Percentiles rank a stretch among this genome's conserved stretches.
phyloP scores from a whole-genome alignment of 1,140 invertebrate species.

The Tetramorium alpestre region DNA sequence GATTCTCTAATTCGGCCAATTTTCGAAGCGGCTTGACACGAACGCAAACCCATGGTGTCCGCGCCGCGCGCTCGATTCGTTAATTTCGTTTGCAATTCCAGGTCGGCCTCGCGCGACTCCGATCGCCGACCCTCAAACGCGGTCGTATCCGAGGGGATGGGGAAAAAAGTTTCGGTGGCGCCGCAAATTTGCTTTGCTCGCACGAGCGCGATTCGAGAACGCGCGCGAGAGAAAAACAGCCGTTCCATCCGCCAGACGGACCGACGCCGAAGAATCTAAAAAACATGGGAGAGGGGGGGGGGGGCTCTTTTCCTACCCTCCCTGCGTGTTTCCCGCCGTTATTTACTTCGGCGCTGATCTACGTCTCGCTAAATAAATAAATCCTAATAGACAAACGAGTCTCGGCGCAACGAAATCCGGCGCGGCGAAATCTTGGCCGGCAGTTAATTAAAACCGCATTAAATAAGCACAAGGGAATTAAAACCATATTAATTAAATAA shows the following conservation, averaged over 20 bases:
- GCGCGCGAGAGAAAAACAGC: slow-evolving; percentile 39
- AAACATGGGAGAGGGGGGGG: neutral
- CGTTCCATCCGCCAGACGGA: slow-evolving; percentile 33
- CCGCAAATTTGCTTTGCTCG: slow-evolving; percentile 59
- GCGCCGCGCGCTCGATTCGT: slow-evolving; percentile 16
- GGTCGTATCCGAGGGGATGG: neutral
- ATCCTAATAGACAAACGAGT: slow-evolving; percentile 2
- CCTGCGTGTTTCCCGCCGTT: slow-evolving; percentile 8
- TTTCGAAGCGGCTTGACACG: slow-evolving; percentile 42
- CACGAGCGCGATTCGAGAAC: slow-evolving; percentile 46
- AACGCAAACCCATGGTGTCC: slow-evolving; percentile 1
- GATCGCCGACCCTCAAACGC: slow-evolving; percentile 32
- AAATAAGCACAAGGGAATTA: slow-evolving; percentile 22
- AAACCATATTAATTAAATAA: slow-evolving; percentile 51
- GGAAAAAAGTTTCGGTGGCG: slow-evolving; percentile 50
- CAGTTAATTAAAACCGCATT: slow-evolving; percentile 46
- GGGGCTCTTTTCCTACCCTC: neutral
- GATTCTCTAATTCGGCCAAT: slow-evolving; percentile 27
- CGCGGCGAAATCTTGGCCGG: neutral
- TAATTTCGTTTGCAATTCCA: slow-evolving; percentile 57
- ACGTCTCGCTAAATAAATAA: slow-evolving; percentile 29
- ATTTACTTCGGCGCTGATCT: slow-evolving; percentile 14
- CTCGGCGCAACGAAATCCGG: neutral
- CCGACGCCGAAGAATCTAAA: slow-evolving; percentile 51
- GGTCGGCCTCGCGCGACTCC: slow-evolving; percentile 23